These are phyloP conservation scores for Melanotaenia trifasciata DNA, from an alignment of 2,797 vertebrate genomes.

Conservation along the genomic window DNA sequence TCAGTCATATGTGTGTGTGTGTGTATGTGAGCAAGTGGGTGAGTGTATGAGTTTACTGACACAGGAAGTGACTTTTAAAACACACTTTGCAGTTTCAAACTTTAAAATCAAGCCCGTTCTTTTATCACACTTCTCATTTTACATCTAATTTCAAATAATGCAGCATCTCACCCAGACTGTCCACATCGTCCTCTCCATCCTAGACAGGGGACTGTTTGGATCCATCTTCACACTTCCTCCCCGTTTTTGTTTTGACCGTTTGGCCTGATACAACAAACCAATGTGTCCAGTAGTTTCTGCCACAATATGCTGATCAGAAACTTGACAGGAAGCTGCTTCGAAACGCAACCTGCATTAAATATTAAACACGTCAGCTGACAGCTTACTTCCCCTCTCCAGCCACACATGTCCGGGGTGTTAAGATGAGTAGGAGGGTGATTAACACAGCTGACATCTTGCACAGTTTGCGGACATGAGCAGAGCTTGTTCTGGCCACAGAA, in stretches of 20 bases:
- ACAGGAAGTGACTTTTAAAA: background rate
- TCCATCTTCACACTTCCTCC: constrained; percentile 69
- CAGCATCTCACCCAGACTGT: constrained; percentile 78
- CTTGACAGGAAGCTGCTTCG: background rate
- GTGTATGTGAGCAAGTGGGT: background rate
- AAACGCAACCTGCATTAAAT: background rate
- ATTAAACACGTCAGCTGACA: background rate
- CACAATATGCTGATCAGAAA: background rate
- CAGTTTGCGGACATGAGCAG: constrained; percentile 44
- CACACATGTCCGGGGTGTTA: constrained; percentile 44
- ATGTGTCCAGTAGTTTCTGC: background rate
- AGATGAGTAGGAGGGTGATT: constrained; percentile 69
- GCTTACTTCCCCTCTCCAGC: constrained; percentile 51
- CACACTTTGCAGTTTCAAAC: background rate
- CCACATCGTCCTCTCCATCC: constrained; percentile 76
- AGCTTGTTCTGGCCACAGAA: background rate
- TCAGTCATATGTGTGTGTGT: background rate
- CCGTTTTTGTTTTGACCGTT: background rate
- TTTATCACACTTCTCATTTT: rapidly evolving
- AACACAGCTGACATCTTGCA: constrained; percentile 36
- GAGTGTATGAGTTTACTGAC: background rate
- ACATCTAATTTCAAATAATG: background rate
- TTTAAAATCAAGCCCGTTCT: background rate
- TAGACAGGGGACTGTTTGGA: constrained; percentile 33
- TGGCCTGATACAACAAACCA: background rate